Evolutionary conservation across 2,797 vertebrate species (phyloP), one percentile per base, ranked within the genome.

Genomic region (Syncerus caffer): DNA sequence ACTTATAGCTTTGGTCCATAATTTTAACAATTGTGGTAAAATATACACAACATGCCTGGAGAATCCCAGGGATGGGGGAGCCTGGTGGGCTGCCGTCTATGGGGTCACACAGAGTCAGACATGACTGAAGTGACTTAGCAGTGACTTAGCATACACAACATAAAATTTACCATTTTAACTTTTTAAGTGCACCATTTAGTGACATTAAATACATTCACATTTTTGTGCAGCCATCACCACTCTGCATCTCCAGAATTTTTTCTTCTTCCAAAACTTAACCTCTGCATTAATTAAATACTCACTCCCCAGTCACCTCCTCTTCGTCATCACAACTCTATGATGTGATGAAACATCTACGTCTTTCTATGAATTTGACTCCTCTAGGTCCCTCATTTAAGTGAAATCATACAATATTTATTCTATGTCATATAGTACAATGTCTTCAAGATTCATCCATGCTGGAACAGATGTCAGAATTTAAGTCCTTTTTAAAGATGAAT

Each of bases 291-390:
- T 62, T 62, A 60, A 60, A 60, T 0, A 62, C 29, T 62, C 2
- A 7, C 29, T 31, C 29, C 14, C 60, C 29, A 62, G 29, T 62
- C 14, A 4, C 16, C 31, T n/a, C 31, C 7, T n/a, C 62, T 64
- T n/a, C 0, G 0, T n/a, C 62, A 4, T 64, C 16, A 64, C 0
- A 6, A 17, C 31, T n/a, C 15, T 64, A 2, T n/a, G n/a, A n/a
- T n/a, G n/a, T n/a, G n/a, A n/a, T n/a, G n/a, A n/a, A n/a, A n/a
- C n/a, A n/a, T n/a, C 7, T 64, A 2, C 0, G 0, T 64, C 7
- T 64, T 64, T 64, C 62, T 64, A 2, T n/a, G 62, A 64, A 64
- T 21, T 64, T n/a, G 31, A 4, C 16, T 64, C 31, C 31, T 64
- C 62, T 64, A 64, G 31, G 16, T n/a, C 29, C 31, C 16, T 64